These are phyloP conservation scores for Saccostrea echinata DNA, from an alignment of 1,140 invertebrate species.

Conservation along the genomic window DNA sequence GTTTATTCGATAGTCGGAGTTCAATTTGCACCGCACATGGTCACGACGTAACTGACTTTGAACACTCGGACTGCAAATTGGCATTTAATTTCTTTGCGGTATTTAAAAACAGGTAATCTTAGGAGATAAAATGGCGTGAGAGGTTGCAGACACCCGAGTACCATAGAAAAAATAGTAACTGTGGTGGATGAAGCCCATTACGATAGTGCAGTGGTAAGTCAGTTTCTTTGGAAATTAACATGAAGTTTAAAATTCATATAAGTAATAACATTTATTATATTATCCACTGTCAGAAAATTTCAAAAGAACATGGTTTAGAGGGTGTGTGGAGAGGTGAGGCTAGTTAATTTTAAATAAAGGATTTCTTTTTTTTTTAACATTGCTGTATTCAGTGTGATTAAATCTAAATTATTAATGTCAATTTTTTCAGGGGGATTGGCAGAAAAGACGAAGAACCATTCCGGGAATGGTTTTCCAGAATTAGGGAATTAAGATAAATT, in stretches of 20 bases:
- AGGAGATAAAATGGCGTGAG: slow-evolving; percentile 27
- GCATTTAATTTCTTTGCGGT: no score
- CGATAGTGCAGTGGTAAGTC: slow-evolving; percentile 18
- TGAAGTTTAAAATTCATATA: background rate
- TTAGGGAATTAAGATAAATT: slow-evolving; percentile 48
- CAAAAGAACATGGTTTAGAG: background rate
- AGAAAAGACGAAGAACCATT: slow-evolving; percentile 41
- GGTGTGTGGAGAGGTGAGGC: no score
- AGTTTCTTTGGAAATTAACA: no score
- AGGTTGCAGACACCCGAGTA: slow-evolving; percentile 2
- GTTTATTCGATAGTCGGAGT: no score
- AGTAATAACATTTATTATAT: background rate
- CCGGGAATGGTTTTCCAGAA: slow-evolving; percentile 46
- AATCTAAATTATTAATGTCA: background rate
- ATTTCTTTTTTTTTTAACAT: background rate
- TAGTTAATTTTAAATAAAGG: background rate
- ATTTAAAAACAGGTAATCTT: no score
- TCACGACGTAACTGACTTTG: no score
- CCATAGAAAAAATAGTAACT: background rate
- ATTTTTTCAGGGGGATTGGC: slow-evolving; percentile 31
- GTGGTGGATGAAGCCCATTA: slow-evolving; percentile 50
- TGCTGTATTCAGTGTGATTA: background rate
- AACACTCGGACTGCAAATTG: no score
- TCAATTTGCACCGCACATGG: no score
- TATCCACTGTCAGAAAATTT: background rate